A percentile compares a stretch with the other conserved stretches of the same genome.
phyloP scores from a whole-genome alignment of 2,797 vertebrate genomes.

The Hirundo rustica region DNA sequence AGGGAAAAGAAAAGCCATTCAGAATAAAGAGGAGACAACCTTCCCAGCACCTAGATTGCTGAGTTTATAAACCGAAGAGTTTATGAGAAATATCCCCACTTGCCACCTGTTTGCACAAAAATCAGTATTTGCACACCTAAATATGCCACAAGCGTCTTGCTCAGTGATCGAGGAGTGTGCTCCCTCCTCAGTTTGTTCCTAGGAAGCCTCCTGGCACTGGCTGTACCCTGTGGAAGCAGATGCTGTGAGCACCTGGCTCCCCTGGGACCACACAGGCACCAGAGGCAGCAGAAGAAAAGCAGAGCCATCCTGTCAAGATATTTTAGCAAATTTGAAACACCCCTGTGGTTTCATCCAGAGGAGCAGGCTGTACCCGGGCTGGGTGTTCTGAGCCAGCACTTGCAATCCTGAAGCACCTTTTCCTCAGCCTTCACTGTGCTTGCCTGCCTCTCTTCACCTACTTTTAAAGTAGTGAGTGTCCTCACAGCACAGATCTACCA shows the following conservation, averaged over 20 bases:
- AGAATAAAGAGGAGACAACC: neutral
- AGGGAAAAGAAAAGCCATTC: neutral
- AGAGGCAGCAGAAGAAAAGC: neutral
- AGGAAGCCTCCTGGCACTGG: neutral
- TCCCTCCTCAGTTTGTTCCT: neutral
- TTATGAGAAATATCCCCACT: neutral
- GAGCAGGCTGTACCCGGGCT: fast-evolving
- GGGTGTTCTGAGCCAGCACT: neutral
- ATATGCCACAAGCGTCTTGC: neutral
- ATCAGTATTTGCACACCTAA: neutral
- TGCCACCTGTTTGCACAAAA: neutral
- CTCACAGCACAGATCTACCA: neutral
- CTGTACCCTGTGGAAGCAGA: fast-evolving
- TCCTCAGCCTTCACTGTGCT: neutral
- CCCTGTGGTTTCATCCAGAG: neutral
- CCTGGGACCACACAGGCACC: neutral
- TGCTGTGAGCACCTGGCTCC: neutral
- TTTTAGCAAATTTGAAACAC: neutral
- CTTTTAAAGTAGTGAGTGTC: neutral
- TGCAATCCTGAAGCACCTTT: neutral
- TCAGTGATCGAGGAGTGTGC: fast-evolving
- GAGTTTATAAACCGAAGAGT: neutral
- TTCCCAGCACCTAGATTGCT: neutral
- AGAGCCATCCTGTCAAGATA: neutral
- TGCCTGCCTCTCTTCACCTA: neutral